A percentile compares a stretch with the other conserved stretches of the same genome.
Conservation (phyloP, 2,888 invertebrate genomes). For the Unio pictorum region DNA sequence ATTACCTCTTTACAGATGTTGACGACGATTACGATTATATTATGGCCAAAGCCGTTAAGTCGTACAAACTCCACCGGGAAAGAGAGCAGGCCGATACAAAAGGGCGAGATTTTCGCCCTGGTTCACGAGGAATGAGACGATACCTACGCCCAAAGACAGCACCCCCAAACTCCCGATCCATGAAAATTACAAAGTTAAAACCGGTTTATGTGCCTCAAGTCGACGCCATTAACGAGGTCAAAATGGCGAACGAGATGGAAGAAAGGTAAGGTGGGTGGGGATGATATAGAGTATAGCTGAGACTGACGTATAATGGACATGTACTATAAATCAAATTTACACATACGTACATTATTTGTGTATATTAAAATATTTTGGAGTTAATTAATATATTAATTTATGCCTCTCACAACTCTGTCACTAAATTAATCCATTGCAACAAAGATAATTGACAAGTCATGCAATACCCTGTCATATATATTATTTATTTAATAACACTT, state of each 20-base stretch:
- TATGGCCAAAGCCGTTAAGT: slow-evolving; percentile 52
- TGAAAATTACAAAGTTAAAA: neutral
- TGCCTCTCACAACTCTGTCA: too few relatives aligned
- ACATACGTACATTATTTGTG: too few relatives aligned
- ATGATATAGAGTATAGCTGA: neutral
- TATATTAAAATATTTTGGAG: too few relatives aligned
- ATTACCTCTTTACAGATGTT: slow-evolving; percentile 42
- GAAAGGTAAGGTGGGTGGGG: slow-evolving; percentile 29
- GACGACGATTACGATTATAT: slow-evolving; percentile 56
- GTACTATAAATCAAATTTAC: too few relatives aligned
- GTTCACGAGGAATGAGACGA: slow-evolving; percentile 29
- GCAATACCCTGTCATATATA: too few relatives aligned
- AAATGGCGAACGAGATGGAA: slow-evolving; percentile 31
- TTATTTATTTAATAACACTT: too few relatives aligned
- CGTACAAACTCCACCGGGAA: slow-evolving; percentile 47
- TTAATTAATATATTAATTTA: too few relatives aligned
- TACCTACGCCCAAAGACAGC: slow-evolving; percentile 37
- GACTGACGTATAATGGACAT: too few relatives aligned
- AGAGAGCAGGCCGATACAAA: slow-evolving; percentile 42
- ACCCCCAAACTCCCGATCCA: slow-evolving; percentile 19
- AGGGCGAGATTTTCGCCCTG: slow-evolving; percentile 30
- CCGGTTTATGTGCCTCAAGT: slow-evolving; percentile 14
- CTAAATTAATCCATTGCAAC: too few relatives aligned
- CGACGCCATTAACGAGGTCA: slow-evolving; percentile 44
- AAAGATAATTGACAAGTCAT: too few relatives aligned